Conservation (phyloP, 2,888 invertebrate species). For the Cataglyphis cursor region DNA sequence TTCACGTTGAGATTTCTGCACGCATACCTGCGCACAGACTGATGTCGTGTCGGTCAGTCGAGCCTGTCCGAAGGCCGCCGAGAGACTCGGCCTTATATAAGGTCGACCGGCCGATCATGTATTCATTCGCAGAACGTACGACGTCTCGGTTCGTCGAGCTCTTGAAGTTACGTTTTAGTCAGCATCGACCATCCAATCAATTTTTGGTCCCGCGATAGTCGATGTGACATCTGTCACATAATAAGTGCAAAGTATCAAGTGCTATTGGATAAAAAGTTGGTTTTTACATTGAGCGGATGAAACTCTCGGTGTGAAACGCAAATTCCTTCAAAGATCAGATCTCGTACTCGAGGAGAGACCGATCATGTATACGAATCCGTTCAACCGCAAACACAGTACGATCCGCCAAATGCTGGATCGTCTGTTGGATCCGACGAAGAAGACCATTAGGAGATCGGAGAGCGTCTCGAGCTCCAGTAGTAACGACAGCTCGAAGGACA, state of each 20-base stretch:
- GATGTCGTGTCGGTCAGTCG: conserved; percentile 57
- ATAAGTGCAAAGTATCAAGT: conserved; percentile 34
- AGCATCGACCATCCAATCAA: background rate
- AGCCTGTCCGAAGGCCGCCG: conserved; percentile 69
- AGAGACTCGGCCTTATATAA: conserved; percentile 64
- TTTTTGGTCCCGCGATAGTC: conserved; percentile 2
- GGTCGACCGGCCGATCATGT: conserved; percentile 29
- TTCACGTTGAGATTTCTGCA: conserved; percentile 22
- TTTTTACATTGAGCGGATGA: background rate
- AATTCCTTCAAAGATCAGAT: background rate
- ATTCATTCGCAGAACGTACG: conserved; percentile 55
- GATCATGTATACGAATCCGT: conserved; percentile 91
- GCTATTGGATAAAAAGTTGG: background rate
- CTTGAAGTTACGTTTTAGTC: background rate
- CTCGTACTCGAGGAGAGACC: background rate
- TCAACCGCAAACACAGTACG: conserved; percentile 91
- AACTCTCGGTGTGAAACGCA: background rate
- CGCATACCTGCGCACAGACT: conserved; percentile 55
- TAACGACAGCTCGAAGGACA: conserved; percentile 78
- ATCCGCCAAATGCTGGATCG: conserved; percentile 90
- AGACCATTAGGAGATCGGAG: conserved; percentile 82
- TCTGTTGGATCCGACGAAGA: conserved; percentile 88
- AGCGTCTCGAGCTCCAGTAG: conserved; percentile 83
- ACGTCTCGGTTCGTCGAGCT: background rate
- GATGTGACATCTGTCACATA: background rate